Evolutionary conservation across 2,113 vertebrate genomes (phyloP), one percentile per base, ranked within the genome.

Genomic region (Trogon melanurus): DNA sequence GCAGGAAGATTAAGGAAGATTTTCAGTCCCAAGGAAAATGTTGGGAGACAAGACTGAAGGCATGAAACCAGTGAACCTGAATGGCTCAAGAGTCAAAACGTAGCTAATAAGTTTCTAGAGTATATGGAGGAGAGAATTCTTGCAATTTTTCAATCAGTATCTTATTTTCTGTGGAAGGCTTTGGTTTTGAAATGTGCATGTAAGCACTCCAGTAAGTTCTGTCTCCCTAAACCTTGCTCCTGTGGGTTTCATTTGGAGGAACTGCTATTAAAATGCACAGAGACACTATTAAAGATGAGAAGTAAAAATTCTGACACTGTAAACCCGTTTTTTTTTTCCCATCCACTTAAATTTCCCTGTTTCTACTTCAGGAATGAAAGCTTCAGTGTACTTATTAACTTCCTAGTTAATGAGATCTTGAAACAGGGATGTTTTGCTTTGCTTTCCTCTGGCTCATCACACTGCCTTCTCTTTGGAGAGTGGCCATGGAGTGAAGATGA

Each of bases 401-500:
- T 93, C 73, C 61, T 79, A 94, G 83, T 91, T 96, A 96, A 96
- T 96, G 95, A 94, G 92, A 94, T 94, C 95, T 91, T 75, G 90
- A 96, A 94, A 57, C 13, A 29, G 72, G 76, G 54, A 75, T 5
- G 45, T n/a, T 78, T 78, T 79, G 65, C 85, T 93, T 88, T 92
- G 92, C 88, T 87, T 87, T 96, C 70, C 76, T 89, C 93, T 91
- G 90, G 90, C 95, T 97, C 83, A 78, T 93, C 90, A 75, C 56
- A 4, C 57, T 3, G 22, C 83, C 53, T 86, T 84, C 88, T 86
- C 88, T 93, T 96, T 91, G 92, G 92, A 96, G 96, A 95, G 76
- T 69, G 88, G 95, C 95, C 96, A 95, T 48, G 53, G 76, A 93
- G 88, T 51, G 76, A 70, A 92, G 91, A 94, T 34, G 92, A 86